Conservation (phyloP, 2,888 invertebrate species). For the Agapostemon virescens region DNA sequence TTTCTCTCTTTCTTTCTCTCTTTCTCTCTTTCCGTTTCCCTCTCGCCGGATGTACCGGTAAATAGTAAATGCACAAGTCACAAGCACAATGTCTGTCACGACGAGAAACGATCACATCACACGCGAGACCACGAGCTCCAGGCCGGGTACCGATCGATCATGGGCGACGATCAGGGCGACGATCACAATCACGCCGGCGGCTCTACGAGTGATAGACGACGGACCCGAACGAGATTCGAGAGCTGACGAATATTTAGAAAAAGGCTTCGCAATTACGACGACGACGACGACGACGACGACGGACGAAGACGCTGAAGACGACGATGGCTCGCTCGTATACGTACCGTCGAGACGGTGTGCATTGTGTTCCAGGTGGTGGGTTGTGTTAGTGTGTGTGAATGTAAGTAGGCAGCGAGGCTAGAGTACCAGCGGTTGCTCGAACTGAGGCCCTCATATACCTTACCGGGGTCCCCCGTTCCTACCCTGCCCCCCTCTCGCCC, state of each 20-base stretch:
- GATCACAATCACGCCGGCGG: conserved; percentile 34
- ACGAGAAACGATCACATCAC: conserved; percentile 61
- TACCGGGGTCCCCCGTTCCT: conserved; percentile 73
- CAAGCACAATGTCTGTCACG: conserved; percentile 57
- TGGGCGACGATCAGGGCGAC: conserved; percentile 4
- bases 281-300: conserved; percentile 17
- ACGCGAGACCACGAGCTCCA: conserved; percentile 39
- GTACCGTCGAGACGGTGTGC: conserved; percentile 77
- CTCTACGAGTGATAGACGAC: neutral
- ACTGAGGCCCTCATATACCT: conserved; percentile 80
- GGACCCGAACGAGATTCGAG: neutral
- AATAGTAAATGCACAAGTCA: conserved; percentile 50
- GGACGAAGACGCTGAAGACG: too few species aligned
- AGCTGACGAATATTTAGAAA: neutral
- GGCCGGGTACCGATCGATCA: conserved; percentile 5
- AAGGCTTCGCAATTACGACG: conserved; percentile 7
- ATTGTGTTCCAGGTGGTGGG: conserved; percentile 70
- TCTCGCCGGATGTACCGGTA: conserved; percentile 11
- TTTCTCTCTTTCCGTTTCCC: neutral
- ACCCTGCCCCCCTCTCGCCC: conserved; percentile 67
- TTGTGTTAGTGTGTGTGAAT: conserved; percentile 71
- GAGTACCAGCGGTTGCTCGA: conserved; percentile 78
- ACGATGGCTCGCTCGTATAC: conserved; percentile 68
- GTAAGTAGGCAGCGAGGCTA: conserved; percentile 78
- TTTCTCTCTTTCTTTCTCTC: neutral